Evolutionary conservation across 2,113 vertebrate genomes (phyloP).

Genomic region (Turdus rufiventris): DNA sequence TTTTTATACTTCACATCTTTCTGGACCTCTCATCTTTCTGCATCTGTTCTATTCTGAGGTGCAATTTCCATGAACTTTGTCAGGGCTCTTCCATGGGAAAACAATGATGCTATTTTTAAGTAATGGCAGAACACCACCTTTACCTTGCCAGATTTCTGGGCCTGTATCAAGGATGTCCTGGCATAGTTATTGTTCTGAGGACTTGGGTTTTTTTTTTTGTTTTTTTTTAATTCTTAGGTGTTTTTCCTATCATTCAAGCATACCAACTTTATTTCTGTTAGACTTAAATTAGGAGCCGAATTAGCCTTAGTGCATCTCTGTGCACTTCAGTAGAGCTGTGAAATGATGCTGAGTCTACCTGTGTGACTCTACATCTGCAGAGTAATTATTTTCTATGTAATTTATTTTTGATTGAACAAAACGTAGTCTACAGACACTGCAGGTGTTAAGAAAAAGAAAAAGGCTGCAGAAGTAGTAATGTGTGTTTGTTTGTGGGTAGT

Average conservation of each 20-base stretch:
- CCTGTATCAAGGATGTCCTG: not conserved
- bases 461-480: not conserved
- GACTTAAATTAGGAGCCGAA: not conserved
- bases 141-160: not conserved
- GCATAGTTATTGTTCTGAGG: not conserved
- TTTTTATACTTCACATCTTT: not conserved
- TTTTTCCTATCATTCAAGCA: not conserved
- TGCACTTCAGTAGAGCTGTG: not conserved
- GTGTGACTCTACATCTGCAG: not conserved
- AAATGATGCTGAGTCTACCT: not conserved
- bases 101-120: conserved; percentile 5
- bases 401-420: not conserved
- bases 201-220: not conserved
- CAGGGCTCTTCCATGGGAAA: not conserved
- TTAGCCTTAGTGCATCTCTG: not conserved
- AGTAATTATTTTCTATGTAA: not conserved
- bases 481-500: not conserved
- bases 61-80: not conserved
- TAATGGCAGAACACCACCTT: not conserved
- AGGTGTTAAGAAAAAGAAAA: not conserved
- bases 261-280: not conserved
- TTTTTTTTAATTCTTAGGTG: not conserved
- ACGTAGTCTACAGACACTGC: not conserved
- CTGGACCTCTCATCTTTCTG: not conserved
- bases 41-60: not conserved